Conservation (phyloP, 2,113 vertebrate species). For the Dissostichus mawsoni region DNA sequence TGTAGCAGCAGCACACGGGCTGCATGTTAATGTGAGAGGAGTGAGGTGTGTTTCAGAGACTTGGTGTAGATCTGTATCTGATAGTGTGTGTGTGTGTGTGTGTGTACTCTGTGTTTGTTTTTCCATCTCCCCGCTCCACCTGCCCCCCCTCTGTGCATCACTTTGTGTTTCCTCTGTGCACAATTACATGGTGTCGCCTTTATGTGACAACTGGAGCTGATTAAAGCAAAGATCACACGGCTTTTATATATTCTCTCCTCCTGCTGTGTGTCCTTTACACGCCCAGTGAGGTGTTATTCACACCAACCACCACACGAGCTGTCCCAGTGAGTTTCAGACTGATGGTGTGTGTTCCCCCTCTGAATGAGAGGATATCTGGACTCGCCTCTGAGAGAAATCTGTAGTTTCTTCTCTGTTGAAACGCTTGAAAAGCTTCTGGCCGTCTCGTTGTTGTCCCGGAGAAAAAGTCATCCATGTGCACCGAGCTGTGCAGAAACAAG, state of each 20-base stretch:
- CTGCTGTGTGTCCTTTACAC: neutral
- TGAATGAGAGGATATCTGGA: too few relatives aligned
- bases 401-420: too few relatives aligned
- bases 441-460: conserved; percentile 29
- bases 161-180: conserved; percentile 2
- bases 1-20: conserved; percentile 18
- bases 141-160: conserved; percentile 17
- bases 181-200: conserved; percentile 14
- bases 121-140: conserved; percentile 50
- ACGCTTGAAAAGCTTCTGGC: conserved; percentile 16
- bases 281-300: conserved; percentile 1
- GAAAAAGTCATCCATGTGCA: conserved; percentile 22
- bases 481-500: conserved; percentile 24
- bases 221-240: conserved; percentile 36
- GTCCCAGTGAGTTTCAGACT: neutral
- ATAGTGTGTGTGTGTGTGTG: conserved; percentile 42
- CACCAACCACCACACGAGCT: neutral
- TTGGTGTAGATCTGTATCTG: conserved; percentile 24
- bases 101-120: conserved; percentile 65
- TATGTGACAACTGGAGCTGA: conserved; percentile 28
- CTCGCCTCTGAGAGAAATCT: too few relatives aligned
- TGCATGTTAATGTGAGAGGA: conserved; percentile 63
- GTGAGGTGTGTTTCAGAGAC: too few relatives aligned
- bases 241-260: neutral
- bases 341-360: too few relatives aligned